phyloP scores from a whole-genome alignment of 2,888 invertebrate species.

The Meta bourneti region DNA sequence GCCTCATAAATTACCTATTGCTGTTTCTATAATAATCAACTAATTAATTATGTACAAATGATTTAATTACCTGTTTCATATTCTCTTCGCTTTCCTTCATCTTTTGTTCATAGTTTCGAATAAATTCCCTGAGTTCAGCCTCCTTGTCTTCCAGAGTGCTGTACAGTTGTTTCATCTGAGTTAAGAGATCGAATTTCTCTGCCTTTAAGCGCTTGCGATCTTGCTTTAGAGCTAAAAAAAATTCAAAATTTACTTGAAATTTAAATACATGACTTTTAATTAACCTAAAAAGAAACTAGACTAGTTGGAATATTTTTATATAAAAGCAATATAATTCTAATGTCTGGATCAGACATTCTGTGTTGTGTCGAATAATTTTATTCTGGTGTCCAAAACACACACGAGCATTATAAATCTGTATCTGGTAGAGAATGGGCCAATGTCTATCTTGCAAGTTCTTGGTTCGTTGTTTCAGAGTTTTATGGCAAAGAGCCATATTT shows the following conservation, averaged over 20 bases:
- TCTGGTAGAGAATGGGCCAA: not conserved
- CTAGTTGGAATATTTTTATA: not conserved
- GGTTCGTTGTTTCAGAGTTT: no score
- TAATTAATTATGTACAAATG: not conserved
- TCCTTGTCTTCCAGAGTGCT: constrained; percentile 96
- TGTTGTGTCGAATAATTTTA: no score
- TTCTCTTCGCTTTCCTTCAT: constrained; percentile 90
- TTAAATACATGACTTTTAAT: no score
- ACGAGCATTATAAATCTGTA: not conserved
- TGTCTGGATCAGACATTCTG: no score
- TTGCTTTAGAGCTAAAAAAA: constrained; percentile 87
- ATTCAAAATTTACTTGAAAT: not conserved
- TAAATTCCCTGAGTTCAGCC: constrained; percentile 94
- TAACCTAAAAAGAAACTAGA: not conserved
- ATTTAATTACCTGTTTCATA: constrained; percentile 81
- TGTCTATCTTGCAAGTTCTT: no score
- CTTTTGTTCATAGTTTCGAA: constrained; percentile 94
- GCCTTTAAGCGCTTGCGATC: constrained; percentile 94
- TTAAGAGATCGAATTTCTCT: constrained; percentile 94
- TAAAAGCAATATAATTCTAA: no score
- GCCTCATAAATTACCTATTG: not conserved
- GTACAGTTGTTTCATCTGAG: constrained; percentile 96
- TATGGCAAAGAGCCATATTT: no score
- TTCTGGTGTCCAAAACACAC: not conserved
- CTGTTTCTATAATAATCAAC: not conserved